These are phyloP conservation scores for Drosophila barbarae DNA, from an alignment of 2,888 invertebrate genomes.

Conservation along the genomic window DNA sequence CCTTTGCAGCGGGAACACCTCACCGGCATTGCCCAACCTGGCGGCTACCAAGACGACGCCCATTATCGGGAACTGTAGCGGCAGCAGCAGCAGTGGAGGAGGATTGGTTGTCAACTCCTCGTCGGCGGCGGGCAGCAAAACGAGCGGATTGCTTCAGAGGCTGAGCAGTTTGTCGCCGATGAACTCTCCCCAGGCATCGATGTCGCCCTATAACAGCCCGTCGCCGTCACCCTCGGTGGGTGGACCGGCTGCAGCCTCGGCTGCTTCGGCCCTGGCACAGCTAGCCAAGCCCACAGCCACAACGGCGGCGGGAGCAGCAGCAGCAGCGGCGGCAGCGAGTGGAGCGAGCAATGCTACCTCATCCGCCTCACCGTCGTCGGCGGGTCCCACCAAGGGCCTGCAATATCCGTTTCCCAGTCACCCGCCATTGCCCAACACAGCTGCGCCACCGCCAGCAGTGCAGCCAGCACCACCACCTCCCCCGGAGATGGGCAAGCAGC, in stretches of 20 bases:
- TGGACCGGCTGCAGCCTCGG: constrained; percentile 5
- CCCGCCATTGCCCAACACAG: constrained; percentile 82
- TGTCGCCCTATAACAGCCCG: constrained; percentile 79
- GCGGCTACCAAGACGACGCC: constrained; percentile 75
- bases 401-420: constrained; percentile 91
- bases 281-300: constrained; percentile 37
- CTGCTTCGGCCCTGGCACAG: constrained; percentile 25
- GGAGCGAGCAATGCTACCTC: constrained; percentile 3
- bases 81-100: neutral
- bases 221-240: constrained; percentile 78
- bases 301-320: neutral
- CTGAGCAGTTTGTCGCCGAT: constrained; percentile 79
- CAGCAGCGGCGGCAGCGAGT: constrained; percentile 10
- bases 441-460: constrained; percentile 73
- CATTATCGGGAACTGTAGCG: constrained; percentile 55
- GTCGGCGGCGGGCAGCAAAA: constrained; percentile 40
- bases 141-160: constrained; percentile 71
- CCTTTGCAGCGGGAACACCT: constrained; percentile 67
- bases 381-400: constrained; percentile 79
- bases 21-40: constrained; percentile 78
- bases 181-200: constrained; percentile 80
- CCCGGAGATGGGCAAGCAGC: constrained; percentile 47
- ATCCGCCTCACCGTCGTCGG: constrained; percentile 45
- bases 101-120: constrained; percentile 27
- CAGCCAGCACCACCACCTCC: constrained; percentile 71